Conservation (phyloP, 1,140 invertebrate genomes). For the Anastrepha ludens region DNA sequence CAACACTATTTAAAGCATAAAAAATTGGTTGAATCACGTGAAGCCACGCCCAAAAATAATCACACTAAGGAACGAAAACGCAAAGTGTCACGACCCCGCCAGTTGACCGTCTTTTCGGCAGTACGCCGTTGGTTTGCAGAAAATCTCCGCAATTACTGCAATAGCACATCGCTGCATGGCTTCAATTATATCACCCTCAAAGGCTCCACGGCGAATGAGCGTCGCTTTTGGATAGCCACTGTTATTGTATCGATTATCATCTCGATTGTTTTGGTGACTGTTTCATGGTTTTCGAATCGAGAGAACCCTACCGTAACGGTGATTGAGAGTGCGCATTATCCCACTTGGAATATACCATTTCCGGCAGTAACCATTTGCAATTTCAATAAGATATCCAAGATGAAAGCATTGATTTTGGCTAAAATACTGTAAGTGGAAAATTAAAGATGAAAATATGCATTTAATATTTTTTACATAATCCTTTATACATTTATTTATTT, state of each 20-base stretch:
- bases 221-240: conserved; percentile 74
- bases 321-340: conserved; percentile 81
- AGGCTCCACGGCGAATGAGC: conserved; percentile 65
- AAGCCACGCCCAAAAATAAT: background rate
- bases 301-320: conserved; percentile 76
- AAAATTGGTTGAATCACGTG: background rate
- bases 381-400: conserved; percentile 77
- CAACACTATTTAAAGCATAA: background rate
- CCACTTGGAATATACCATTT: conserved; percentile 83
- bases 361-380: conserved; percentile 82
- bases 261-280: conserved; percentile 73
- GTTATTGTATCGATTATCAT: conserved; percentile 73
- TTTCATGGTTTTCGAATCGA: conserved; percentile 75
- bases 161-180: conserved; percentile 74
- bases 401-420: conserved; percentile 63
- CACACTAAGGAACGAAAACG: background rate
- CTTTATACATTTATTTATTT: too few relatives aligned
- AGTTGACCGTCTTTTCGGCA: background rate
- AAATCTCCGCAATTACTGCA: conserved; percentile 73
- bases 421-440: conserved; percentile 71
- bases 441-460: conserved; percentile 10
- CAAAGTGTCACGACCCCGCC: conserved; percentile 6
- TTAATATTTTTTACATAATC: too few relatives aligned
- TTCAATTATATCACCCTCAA: conserved; percentile 70
- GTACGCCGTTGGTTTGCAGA: conserved; percentile 64